Base-by-base conservation (phyloP, 2,113 vertebrate genomes). In the Cyphomyrus discorhynchus region DNA sequence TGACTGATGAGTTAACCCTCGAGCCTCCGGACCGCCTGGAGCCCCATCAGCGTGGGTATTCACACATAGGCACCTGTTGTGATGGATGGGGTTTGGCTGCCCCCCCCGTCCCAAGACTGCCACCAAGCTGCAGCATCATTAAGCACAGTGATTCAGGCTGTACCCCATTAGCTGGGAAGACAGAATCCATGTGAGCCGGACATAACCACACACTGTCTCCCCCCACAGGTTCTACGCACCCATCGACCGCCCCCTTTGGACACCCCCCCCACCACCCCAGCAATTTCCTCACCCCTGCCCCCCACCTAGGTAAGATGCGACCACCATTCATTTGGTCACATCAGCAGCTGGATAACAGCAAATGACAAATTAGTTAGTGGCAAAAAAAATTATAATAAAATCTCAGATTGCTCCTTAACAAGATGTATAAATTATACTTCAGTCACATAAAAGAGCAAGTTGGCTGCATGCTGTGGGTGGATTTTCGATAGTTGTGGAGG, bases 201-300 rank as follows among this genome's bases (percentile, higher is more conserved):
- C 45, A 31, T 42, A 82, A 82, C 77, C 42, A 42, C 13, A 42
- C 13, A 19, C 70, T 80, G 15, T 39, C 3, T 13, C 47, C 85
- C 58, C 70, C 5, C 31, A 4, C 92, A 99, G 98, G 98, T 93
- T 96, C 97, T 85, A 96, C 96, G 9, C 98, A 99, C 86, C 98
- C 97, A 27, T 95, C 97, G 0, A 97, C 96, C 46, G 96, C 96
- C 83, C 97, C 97, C 9, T 99, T 99, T 1, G 97, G 98, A 89
- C 98, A 97, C 49, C 97, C 95, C 97, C 42, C 98, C 93, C 98
- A 99, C 93, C 95, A 99, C 93, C 95, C 94, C 19, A 97, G 97
- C 94, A 98, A 98, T 95, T 99, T 99, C 91, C 97, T 99, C 86
- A 95, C 96, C 93, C 97, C 97, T 17, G 96, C 96, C 46, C 96